Conservation (phyloP, 2,113 vertebrate species). For the Salvator merianae region DNA sequence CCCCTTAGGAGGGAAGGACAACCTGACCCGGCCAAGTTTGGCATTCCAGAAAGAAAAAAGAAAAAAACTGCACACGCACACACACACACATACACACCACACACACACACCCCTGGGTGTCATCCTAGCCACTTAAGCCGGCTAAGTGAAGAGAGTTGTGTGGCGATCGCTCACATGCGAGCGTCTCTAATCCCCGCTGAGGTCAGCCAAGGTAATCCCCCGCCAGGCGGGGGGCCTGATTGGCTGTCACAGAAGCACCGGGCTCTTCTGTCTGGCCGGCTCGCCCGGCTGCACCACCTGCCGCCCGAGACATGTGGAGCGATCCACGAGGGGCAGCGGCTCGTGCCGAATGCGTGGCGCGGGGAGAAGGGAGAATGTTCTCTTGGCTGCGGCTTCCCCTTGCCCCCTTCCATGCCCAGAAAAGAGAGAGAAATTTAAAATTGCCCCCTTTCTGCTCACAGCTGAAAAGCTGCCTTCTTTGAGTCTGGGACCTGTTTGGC, state of each 20-base stretch:
- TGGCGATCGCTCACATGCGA: slow-evolving; percentile 79
- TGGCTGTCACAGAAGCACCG: slow-evolving; percentile 77
- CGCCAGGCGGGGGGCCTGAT: slow-evolving; percentile 70
- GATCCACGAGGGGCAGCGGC: fast-evolving
- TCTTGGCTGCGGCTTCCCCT: neutral
- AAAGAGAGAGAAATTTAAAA: neutral
- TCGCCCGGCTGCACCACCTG: slow-evolving; percentile 72
- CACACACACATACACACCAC: no score
- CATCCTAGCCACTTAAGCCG: slow-evolving; percentile 83
- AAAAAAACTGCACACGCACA: no score
- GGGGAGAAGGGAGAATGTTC: neutral
- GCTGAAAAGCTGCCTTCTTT: no score
- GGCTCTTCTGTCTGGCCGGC: slow-evolving; percentile 81
- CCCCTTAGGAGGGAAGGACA: slow-evolving; percentile 70
- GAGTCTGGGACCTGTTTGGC: neutral
- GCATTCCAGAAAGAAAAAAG: slow-evolving; percentile 83
- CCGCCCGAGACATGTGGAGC: slow-evolving; percentile 45
- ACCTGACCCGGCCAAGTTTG: slow-evolving; percentile 74
- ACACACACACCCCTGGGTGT: slow-evolving; percentile 59
- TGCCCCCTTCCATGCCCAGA: fast-evolving
- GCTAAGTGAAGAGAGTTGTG: slow-evolving; percentile 74
- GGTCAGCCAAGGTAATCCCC: slow-evolving; percentile 86
- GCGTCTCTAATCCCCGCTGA: slow-evolving; percentile 77
- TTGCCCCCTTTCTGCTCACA: no score
- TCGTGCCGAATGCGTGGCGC: slow-evolving; percentile 20